Conservation (phyloP, 2,888 invertebrate species). For the Clivina fossor region DNA sequence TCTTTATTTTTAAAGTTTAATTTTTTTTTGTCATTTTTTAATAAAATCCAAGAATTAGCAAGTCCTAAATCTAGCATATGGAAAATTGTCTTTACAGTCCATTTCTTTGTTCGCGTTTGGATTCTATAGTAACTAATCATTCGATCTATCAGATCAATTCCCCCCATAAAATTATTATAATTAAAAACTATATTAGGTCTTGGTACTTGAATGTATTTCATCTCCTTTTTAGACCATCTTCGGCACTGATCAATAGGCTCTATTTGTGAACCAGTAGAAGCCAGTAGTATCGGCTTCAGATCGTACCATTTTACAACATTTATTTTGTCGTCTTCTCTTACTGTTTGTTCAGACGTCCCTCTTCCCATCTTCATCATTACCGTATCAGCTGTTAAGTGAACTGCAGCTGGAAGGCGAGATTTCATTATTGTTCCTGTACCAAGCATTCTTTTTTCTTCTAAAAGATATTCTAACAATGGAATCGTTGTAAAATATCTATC, state of each 20-base stretch:
- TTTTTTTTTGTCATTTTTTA: conserved; percentile 39
- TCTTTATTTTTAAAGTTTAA: too few species aligned
- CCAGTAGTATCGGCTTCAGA: conserved; percentile 41
- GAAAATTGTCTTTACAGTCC: too few species aligned
- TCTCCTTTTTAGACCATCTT: conserved; percentile 37
- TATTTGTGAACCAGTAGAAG: conserved; percentile 40
- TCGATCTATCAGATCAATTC: conserved; percentile 45
- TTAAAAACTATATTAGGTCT: conserved; percentile 40
- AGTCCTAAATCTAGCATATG: conserved; percentile 23
- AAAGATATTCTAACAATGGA: conserved; percentile 1
- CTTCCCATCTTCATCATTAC: too few species aligned
- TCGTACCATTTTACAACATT: conserved; percentile 38
- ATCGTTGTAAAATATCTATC: conserved; percentile 35
- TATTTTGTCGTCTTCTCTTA: conserved; percentile 40
- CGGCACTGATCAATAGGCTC: conserved; percentile 40
- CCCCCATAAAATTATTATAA: conserved; percentile 43
- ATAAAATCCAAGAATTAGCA: conserved; percentile 40
- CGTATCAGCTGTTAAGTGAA: too few species aligned
- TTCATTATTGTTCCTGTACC: conserved; percentile 39
- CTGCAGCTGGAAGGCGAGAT: conserved; percentile 41
- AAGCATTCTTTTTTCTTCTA: conserved; percentile 33
- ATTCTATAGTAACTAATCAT: conserved; percentile 45
- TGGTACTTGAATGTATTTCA: conserved; percentile 37
- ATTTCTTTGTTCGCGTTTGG: too few species aligned
- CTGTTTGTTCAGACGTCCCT: too few species aligned